Percentiles rank a stretch among this genome's conserved stretches.
Evolutionary conservation across 2,888 invertebrate species (phyloP).

Genomic region (Himalopsyche japonica): DNA sequence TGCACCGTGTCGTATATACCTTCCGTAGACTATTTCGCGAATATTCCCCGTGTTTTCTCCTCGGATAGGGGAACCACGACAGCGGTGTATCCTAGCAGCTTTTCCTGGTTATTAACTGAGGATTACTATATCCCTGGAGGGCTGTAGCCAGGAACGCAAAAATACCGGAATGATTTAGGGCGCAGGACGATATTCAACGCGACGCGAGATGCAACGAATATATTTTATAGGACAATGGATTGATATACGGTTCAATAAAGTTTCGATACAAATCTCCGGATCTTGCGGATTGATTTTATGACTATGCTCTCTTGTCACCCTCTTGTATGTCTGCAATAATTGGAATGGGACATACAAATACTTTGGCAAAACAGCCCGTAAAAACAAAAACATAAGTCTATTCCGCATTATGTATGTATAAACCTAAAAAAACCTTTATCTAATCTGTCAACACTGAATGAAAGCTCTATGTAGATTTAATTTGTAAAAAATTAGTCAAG

Average conservation of each 20-base stretch:
- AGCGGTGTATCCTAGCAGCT: slow-evolving; percentile 24
- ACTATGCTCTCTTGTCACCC: neutral
- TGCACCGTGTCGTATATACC: slow-evolving; percentile 16
- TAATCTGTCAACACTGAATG: no score
- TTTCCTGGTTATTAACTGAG: slow-evolving; percentile 40
- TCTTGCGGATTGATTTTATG: slow-evolving; percentile 14
- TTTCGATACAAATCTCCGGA: slow-evolving; percentile 10
- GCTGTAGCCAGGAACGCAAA: slow-evolving; percentile 17
- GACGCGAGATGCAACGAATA: slow-evolving; percentile 10
- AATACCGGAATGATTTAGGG: slow-evolving; percentile 33
- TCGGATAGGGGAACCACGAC: slow-evolving; percentile 5
- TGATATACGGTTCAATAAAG: slow-evolving; percentile 19
- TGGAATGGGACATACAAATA: neutral
- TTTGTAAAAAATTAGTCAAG: no score
- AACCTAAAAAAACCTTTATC: no score
- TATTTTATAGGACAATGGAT: slow-evolving; percentile 24
- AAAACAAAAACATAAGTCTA: no score
- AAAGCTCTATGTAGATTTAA: no score
- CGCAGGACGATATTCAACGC: neutral
- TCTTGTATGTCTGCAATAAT: neutral
- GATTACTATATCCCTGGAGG: slow-evolving; percentile 35
- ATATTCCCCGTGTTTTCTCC: neutral
- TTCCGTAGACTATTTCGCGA: neutral
- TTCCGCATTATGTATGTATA: no score
- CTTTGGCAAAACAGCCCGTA: neutral